Percentiles rank a stretch among this genome's conserved stretches.
phyloP scores from a whole-genome alignment of 2,888 invertebrate species.

The Uloborus plumipes region DNA sequence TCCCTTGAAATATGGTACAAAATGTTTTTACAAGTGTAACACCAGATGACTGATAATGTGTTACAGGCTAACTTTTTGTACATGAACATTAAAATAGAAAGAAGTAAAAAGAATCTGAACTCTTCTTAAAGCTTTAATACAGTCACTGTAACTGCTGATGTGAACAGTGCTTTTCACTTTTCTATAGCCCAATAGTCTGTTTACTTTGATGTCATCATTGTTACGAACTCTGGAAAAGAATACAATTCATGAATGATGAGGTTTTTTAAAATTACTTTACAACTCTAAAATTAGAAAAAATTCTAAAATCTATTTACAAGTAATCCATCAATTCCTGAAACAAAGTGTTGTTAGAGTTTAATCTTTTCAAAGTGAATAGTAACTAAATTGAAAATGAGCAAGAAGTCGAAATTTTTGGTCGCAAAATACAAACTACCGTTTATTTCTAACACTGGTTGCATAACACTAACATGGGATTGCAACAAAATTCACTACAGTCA shows the following conservation, averaged over 20 bases:
- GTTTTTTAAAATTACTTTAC: too few species aligned
- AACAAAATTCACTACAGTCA: too few species aligned
- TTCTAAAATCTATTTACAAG: too few species aligned
- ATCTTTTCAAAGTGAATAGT: too few species aligned
- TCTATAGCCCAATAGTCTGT: constrained; percentile 5
- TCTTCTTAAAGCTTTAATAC: constrained; percentile 45
- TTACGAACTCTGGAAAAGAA: constrained; percentile 66
- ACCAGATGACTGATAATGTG: constrained; percentile 46
- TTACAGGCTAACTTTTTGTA: constrained; percentile 48
- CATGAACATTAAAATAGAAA: constrained; percentile 58
- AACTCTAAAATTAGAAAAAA: too few species aligned
- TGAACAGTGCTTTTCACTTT: constrained; percentile 26
- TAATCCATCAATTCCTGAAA: too few species aligned
- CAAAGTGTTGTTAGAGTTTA: too few species aligned
- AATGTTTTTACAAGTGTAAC: constrained; percentile 56
- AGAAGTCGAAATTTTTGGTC: too few species aligned
- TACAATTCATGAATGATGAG: not conserved
- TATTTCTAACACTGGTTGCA: too few species aligned
- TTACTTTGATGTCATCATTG: constrained; percentile 68
- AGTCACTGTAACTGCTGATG: constrained; percentile 36
- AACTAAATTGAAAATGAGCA: too few species aligned
- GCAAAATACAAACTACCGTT: too few species aligned
- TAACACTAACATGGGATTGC: too few species aligned
- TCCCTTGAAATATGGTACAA: constrained; percentile 60
- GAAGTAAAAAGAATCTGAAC: constrained; percentile 60